Conservation (phyloP, 2,797 vertebrate genomes). For the Sphenopsis melanotis region DNA sequence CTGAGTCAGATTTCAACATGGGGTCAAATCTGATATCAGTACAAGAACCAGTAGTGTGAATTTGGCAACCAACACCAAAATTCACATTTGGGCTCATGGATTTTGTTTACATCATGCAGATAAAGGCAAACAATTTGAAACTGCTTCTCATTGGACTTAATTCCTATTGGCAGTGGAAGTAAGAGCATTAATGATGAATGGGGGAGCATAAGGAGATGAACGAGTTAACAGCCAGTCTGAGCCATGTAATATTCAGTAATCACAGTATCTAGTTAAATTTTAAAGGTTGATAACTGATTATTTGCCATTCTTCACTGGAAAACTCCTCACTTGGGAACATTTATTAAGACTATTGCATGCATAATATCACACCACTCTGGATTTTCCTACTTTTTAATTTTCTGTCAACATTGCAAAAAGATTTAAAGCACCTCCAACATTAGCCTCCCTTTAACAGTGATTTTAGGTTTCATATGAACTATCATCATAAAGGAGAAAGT, state of each 20-base stretch:
- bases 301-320: neutral
- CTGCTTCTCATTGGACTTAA: neutral
- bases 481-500: neutral
- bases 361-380: neutral
- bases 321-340: neutral
- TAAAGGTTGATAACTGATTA: neutral
- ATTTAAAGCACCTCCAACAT: neutral
- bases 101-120: neutral
- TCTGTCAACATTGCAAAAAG: neutral
- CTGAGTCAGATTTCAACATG: neutral
- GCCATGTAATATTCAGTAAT: neutral
- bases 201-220: neutral
- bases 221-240: neutral
- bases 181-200: neutral
- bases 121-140: neutral
- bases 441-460: neutral
- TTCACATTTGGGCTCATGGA: neutral
- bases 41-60: neutral
- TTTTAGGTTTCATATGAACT: neutral
- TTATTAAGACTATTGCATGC: neutral
- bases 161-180: neutral
- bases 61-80: neutral
- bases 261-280: neutral
- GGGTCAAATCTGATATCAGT: neutral
- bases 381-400: neutral